Percentiles rank a stretch among this genome's conserved stretches.
Conservation (phyloP, 1,140 invertebrate genomes). For the Oppia nitens region DNA sequence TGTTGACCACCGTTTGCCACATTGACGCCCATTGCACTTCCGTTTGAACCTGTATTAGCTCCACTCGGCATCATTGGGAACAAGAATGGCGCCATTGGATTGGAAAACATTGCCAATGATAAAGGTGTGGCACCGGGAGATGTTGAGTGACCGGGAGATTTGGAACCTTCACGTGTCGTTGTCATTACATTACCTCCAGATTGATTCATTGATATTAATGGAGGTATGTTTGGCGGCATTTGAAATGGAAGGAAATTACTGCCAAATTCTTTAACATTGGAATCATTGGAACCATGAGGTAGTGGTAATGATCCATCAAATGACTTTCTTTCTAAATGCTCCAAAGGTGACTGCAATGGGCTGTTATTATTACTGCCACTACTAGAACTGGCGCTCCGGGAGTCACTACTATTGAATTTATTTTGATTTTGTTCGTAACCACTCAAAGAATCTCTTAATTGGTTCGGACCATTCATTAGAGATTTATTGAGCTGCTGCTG, state of each 20-base stretch:
- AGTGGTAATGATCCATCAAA: not conserved
- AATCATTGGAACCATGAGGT: not conserved
- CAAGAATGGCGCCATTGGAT: conserved; percentile 22
- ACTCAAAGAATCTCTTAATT: not conserved
- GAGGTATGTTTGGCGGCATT: conserved; percentile 17
- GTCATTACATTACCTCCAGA: not conserved
- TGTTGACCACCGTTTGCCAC: conserved; percentile 14
- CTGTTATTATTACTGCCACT: not conserved
- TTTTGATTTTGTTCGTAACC: conserved; percentile 11
- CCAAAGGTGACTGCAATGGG: not conserved
- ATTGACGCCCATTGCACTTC: not conserved
- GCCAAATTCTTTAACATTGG: conserved; percentile 1
- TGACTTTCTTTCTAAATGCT: not conserved
- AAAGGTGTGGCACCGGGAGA: conserved; percentile 1
- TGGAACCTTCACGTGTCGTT: conserved; percentile 12
- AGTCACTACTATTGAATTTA: conserved; percentile 9
- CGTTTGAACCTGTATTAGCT: conserved; percentile 8
- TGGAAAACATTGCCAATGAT: conserved; percentile 22
- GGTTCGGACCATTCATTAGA: not conserved
- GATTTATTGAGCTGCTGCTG: conserved; percentile 18
- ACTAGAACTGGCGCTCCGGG: conserved; percentile 1
- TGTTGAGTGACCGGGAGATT: conserved; percentile 9
- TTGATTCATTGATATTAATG: conserved; percentile 17
- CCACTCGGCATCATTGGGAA: conserved; percentile 17
- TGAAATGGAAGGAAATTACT: conserved; percentile 9